Base-by-base conservation (phyloP, 2,113 vertebrate species). In the Campylomormyrus numenius region DNA sequence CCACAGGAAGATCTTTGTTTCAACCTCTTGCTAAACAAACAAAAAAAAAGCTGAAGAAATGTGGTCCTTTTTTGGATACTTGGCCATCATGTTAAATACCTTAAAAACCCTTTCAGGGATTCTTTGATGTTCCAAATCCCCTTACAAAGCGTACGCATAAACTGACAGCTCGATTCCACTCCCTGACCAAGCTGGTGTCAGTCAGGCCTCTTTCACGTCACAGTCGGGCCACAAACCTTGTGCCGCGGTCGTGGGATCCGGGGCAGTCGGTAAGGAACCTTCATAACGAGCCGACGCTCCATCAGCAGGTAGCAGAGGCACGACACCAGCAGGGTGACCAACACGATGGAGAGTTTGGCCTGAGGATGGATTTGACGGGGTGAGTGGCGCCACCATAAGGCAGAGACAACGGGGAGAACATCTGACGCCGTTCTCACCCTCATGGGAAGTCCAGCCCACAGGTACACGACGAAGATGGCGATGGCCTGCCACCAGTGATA, bases 401-500 rank as follows among this genome's bases (percentile, higher is more conserved):
- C 27, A 17, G 35, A 42, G 74, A 19, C 5, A 19, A 42, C 5
- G 17, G 49, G 7, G 8, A 19, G 50, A 56, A 88, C 2, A 56
- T 50, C 19, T 58, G 42, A 58, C 35, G 31, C 42, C 39, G 7
- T 85, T 53, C 89, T 46, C 91, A 99, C 98, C 97, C 97, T 98
- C 98, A 99, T 99, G n/a, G 97, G 97, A 53, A 98, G 70, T 9
- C 93, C 85, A 0, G 96, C 96, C 96, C 97, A 98, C 48, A 98
- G 94, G 93, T 99, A 99, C 48, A 98, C 97, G 0, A 94, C 91
- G 52, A 99, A 99, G 93, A 98, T 98, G 70, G 98, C 98, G 87
- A 99, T 91, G 0, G 98, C 97, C 92, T 99, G 98, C 94, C 97
- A 98, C 98, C 98, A 99, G 95, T 99, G 98, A 89, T 98, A 99